These are phyloP conservation scores for Pristionchus pacificus DNA, from an alignment of 1,140 invertebrate species.

Conservation along the genomic window DNA sequence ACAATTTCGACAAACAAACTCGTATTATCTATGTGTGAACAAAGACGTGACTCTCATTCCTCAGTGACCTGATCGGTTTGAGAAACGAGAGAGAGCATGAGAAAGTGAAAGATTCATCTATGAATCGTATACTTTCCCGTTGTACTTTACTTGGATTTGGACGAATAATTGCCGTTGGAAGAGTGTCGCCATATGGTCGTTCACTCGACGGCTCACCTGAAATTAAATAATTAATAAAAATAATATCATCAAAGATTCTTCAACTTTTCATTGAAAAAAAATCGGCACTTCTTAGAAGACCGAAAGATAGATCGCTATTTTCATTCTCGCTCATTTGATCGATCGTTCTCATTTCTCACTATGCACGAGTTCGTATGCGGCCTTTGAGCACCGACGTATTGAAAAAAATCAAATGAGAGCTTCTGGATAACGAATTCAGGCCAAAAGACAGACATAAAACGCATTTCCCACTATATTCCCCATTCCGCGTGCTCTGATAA, in stretches of 20 bases:
- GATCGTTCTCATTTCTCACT: no score
- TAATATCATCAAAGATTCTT: not conserved
- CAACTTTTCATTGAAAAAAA: not conserved
- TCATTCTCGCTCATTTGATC: no score
- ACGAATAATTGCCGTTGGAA: conserved; percentile 32
- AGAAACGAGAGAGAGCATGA: not conserved
- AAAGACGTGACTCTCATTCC: not conserved
- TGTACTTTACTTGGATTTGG: conserved; percentile 26
- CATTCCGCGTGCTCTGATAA: no score
- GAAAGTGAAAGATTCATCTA: no score
- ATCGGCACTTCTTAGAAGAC: conserved; percentile 12
- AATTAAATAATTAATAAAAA: not conserved
- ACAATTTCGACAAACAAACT: not conserved
- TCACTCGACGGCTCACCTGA: conserved; percentile 19
- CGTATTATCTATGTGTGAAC: not conserved
- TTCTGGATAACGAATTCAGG: no score
- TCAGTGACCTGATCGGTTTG: not conserved
- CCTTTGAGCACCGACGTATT: no score
- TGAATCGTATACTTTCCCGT: conserved; percentile 17
- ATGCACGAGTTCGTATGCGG: no score
- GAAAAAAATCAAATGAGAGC: no score
- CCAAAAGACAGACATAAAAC: no score
- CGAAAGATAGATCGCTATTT: no score
- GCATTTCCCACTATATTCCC: no score
- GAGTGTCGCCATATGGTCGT: conserved; percentile 29